Evolutionary conservation across 2,113 vertebrate species (phyloP).

Genomic region (Corythornis madagascariensis): DNA sequence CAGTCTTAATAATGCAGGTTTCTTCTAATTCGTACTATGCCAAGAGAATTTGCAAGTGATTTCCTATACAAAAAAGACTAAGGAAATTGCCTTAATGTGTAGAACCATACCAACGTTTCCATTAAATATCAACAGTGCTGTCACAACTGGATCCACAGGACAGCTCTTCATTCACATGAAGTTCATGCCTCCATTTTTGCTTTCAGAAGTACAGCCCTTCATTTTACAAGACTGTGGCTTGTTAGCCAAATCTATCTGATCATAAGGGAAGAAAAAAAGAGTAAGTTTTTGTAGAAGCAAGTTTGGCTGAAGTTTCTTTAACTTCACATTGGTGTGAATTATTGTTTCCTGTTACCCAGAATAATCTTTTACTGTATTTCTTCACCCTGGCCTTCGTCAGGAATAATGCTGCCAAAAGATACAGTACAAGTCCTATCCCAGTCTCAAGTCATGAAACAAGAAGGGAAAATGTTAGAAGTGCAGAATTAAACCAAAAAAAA

Average conservation of each 20-base stretch:
- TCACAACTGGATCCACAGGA: not conserved
- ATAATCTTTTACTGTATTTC: conserved; percentile 53
- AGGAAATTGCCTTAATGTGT: not conserved
- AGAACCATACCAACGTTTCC: not conserved
- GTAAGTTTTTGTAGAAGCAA: not conserved
- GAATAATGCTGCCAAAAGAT: conserved; percentile 33
- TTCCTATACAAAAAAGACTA: not conserved
- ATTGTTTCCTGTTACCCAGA: conserved; percentile 56
- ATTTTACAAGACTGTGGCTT: not conserved
- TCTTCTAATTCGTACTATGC: not conserved
- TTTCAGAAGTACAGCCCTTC: not conserved
- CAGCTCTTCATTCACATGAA: not conserved
- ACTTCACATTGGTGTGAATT: conserved; percentile 17
- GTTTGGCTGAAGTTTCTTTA: conserved; percentile 17
- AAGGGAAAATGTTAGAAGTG: not conserved
- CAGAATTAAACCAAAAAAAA: not conserved
- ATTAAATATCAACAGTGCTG: not conserved
- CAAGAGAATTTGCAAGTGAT: not conserved
- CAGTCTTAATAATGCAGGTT: not conserved
- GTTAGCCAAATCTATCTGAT: not conserved
- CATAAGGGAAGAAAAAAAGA: not conserved
- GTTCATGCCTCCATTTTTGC: not conserved
- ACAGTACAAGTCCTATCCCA: not conserved
- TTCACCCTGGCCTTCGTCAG: not conserved
- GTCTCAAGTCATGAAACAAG: not conserved